These are phyloP conservation scores for Trachelus iudaicus DNA, from an alignment of 2,888 invertebrate genomes.

Conservation along the genomic window DNA sequence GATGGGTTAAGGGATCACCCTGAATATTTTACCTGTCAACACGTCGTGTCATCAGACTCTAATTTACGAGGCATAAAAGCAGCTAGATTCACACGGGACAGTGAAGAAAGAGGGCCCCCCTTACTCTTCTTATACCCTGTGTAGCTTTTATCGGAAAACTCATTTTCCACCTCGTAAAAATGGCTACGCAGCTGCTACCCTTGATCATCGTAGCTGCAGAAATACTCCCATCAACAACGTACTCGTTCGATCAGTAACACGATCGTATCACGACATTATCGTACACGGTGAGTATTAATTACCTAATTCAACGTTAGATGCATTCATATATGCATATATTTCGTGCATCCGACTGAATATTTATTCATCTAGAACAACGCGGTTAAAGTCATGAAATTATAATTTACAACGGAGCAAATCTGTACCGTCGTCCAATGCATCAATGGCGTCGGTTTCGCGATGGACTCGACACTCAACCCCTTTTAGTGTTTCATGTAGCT, in stretches of 20 bases:
- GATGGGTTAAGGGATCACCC: background rate
- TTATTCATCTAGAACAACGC: background rate
- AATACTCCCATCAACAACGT: background rate
- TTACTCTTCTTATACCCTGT: background rate
- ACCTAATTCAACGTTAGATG: background rate
- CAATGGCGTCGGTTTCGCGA: background rate
- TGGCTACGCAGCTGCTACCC: background rate
- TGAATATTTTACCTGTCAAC: background rate
- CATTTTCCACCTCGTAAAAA: background rate
- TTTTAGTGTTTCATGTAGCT: background rate
- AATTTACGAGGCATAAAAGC: background rate
- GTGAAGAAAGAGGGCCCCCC: background rate
- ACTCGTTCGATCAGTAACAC: background rate
- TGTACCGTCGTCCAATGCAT: background rate
- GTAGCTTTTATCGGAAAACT: background rate
- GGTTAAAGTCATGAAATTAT: slow-evolving; percentile 34
- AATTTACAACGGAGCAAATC: slow-evolving; percentile 25
- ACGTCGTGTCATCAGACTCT: background rate
- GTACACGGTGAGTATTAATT: background rate
- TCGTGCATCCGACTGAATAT: background rate
- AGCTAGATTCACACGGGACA: background rate
- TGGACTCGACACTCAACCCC: background rate
- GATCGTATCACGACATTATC: background rate
- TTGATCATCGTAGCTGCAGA: background rate
- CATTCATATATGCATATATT: background rate